Evolutionary conservation across 2,113 vertebrate genomes (phyloP).

Genomic region (Gorilla gorilla): DNA sequence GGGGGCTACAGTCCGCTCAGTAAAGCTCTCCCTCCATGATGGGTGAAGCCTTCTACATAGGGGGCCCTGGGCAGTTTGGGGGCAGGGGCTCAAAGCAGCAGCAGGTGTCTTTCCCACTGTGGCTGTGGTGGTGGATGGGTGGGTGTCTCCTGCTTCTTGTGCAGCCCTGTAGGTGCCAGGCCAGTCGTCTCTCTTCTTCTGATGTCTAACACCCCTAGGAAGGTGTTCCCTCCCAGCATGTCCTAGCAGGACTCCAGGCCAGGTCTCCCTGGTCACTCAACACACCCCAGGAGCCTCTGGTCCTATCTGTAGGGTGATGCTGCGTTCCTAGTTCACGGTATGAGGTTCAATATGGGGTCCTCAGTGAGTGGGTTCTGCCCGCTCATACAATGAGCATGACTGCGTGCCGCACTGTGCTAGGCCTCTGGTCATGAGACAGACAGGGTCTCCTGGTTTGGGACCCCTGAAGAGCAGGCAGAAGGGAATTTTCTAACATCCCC

Average conservation of each 20-base stretch:
- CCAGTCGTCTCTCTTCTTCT: neutral
- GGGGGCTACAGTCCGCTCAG: accelerated
- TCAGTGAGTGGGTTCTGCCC: accelerated
- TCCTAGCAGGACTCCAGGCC: neutral
- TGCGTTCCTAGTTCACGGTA: accelerated
- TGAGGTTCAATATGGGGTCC: accelerated
- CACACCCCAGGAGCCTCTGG: too few species aligned
- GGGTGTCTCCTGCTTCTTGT: neutral
- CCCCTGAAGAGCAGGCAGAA: neutral
- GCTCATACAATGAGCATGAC: accelerated
- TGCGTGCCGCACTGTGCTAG: neutral
- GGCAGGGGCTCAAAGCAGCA: neutral
- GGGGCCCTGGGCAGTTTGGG: neutral
- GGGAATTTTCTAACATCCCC: neutral
- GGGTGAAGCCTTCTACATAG: neutral
- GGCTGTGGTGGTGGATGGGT: neutral
- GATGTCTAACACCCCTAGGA: neutral
- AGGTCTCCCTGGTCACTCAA: neutral
- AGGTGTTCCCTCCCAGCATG: accelerated
- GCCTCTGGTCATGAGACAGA: accelerated
- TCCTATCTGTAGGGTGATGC: accelerated
- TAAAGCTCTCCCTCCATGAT: neutral
- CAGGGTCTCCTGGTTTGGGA: too few species aligned
- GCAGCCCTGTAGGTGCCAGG: accelerated
- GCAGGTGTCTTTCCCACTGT: neutral